Conservation (phyloP, 2,113 vertebrate genomes). For the Zingel zingel region DNA sequence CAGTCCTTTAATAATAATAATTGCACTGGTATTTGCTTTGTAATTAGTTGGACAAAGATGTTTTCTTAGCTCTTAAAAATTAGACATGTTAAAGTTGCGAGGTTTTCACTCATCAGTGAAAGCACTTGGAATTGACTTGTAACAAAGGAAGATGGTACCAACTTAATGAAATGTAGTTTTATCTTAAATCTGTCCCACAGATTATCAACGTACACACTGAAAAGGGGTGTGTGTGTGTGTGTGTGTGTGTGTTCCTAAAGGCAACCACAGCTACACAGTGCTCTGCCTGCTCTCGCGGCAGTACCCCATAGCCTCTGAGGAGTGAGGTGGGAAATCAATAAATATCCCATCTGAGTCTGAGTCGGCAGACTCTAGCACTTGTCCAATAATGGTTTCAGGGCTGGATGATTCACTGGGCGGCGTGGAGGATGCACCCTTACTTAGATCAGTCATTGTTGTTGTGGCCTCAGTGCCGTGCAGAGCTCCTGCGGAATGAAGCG, state of each 20-base stretch:
- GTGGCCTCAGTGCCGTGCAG: conserved; percentile 78
- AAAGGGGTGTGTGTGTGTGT: neutral
- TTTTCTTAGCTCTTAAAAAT: neutral
- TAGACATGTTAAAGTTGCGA: conserved; percentile 20
- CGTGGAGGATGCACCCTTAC: conserved; percentile 82
- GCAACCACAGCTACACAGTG: conserved; percentile 70
- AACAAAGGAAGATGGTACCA: conserved; percentile 56
- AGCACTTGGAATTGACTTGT: conserved; percentile 54
- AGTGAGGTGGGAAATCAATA: conserved; percentile 90
- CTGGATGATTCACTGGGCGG: conserved; percentile 89
- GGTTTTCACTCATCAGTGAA: conserved; percentile 47
- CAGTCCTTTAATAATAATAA: conserved; percentile 13
- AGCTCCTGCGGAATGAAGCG: conserved; percentile 78
- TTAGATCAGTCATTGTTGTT: conserved; percentile 82
- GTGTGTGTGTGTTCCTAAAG: conserved; percentile 7
- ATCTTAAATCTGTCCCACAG: conserved; percentile 29
- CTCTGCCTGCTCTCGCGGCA: conserved; percentile 76
- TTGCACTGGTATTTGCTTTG: conserved; percentile 16
- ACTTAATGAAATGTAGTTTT: conserved; percentile 32
- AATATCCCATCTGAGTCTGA: conserved; percentile 96
- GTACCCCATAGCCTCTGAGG: conserved; percentile 73
- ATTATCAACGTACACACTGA: conserved; percentile 31
- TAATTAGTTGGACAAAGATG: conserved; percentile 4
- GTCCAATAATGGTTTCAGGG: conserved; percentile 93
- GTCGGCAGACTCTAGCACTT: conserved; percentile 91